Evolutionary conservation across 2,888 invertebrate species (phyloP).

Genomic region (Epsilonema sp.): DNA sequence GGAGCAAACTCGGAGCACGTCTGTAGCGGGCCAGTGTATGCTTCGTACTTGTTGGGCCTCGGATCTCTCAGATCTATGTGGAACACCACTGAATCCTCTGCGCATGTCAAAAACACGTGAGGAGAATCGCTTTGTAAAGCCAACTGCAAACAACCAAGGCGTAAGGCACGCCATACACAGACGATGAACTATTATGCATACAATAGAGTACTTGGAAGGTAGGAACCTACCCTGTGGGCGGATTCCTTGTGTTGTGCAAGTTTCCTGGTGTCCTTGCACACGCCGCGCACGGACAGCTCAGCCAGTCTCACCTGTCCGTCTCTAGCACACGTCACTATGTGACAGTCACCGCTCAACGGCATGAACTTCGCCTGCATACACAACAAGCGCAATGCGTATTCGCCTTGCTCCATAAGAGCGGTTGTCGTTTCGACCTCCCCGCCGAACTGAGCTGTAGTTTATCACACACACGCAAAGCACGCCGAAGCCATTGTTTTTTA

Average conservation of each 20-base stretch:
- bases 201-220: no score
- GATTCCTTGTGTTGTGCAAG: slow-evolving; percentile 52
- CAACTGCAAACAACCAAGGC: no score
- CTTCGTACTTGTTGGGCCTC: slow-evolving; percentile 44
- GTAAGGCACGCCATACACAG: no score
- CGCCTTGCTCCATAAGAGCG: no score
- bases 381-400: no score
- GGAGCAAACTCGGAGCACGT: no score
- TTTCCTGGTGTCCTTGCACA: slow-evolving; percentile 40
- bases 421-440: no score
- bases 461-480: no score
- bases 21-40: no score
- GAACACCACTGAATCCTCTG: slow-evolving; percentile 64
- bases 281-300: slow-evolving; percentile 36
- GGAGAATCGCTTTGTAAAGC: slow-evolving; percentile 53
- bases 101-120: slow-evolving; percentile 55
- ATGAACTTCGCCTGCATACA: slow-evolving; percentile 59
- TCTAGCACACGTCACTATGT: slow-evolving; percentile 65
- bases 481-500: no score
- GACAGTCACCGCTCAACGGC: slow-evolving; percentile 52
- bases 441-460: no score
- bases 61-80: slow-evolving; percentile 58
- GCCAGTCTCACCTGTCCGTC: slow-evolving; percentile 60
- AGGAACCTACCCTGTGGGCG: slow-evolving; percentile 54
- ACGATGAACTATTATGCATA: no score